Percentiles rank a stretch among this genome's conserved stretches.
Evolutionary conservation across 2,113 vertebrate genomes (phyloP).

Genomic region (Campylomormyrus tamandua): DNA sequence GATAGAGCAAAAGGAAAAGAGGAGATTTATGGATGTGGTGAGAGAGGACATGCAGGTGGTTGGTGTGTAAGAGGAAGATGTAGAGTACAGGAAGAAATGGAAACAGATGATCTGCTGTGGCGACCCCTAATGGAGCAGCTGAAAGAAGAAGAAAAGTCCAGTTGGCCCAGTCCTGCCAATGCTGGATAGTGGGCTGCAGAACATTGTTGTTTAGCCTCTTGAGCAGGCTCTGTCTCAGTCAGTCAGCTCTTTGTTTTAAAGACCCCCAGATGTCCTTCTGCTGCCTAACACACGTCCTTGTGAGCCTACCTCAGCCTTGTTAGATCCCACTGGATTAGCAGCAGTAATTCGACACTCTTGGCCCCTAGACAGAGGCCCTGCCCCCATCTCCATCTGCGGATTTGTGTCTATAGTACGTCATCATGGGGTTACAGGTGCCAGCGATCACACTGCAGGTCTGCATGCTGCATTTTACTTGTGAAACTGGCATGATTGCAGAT

Average conservation of each 20-base stretch:
- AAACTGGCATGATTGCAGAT: background rate
- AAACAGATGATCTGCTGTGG: too few relatives aligned
- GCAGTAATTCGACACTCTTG: background rate
- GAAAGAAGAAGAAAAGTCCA: background rate
- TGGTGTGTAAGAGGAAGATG: too few relatives aligned
- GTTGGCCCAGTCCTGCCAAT: background rate
- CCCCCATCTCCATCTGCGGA: background rate
- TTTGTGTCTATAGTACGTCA: background rate
- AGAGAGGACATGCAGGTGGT: too few relatives aligned
- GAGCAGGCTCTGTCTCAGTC: too few relatives aligned
- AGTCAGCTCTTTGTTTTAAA: background rate
- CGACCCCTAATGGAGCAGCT: too few relatives aligned
- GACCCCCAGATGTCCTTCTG: background rate
- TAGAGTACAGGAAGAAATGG: too few relatives aligned
- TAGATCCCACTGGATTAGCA: background rate
- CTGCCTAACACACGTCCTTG: background rate
- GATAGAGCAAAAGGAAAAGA: too few relatives aligned
- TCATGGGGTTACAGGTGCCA: background rate
- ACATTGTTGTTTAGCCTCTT: background rate
- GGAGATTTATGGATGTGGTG: too few relatives aligned
- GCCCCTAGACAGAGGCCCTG: background rate
- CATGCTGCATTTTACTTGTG: background rate
- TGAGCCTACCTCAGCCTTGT: background rate
- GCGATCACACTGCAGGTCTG: background rate
- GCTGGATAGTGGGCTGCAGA: background rate